These are phyloP conservation scores for Catocala sponsa DNA, from an alignment of 2,888 invertebrate genomes.

Conservation along the genomic window DNA sequence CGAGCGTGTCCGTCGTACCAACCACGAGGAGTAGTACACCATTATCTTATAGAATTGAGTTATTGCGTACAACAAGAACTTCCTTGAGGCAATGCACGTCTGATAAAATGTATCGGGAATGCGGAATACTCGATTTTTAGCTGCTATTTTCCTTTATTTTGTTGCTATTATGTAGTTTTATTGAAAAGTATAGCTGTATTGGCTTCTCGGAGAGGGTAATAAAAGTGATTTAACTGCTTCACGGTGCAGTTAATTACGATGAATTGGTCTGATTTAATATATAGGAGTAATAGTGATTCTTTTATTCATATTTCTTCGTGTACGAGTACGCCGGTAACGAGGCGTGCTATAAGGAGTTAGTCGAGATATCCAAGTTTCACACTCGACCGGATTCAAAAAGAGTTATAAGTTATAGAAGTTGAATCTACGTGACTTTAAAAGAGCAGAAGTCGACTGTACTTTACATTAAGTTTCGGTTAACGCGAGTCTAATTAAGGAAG, in stretches of 20 bases:
- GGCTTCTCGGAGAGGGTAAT: neutral
- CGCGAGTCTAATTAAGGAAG: slow-evolving; percentile 76
- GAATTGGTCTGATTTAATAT: neutral
- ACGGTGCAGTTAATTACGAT: neutral
- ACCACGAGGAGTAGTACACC: slow-evolving; percentile 18
- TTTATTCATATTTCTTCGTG: slow-evolving; percentile 4
- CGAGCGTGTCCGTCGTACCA: slow-evolving; percentile 18
- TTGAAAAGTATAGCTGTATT: neutral
- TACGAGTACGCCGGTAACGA: slow-evolving; percentile 36
- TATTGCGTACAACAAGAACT: slow-evolving; percentile 40
- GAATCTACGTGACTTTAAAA: slow-evolving; percentile 73
- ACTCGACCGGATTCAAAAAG: slow-evolving; percentile 60
- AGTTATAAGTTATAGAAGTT: slow-evolving; percentile 65
- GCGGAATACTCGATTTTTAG: slow-evolving; percentile 18
- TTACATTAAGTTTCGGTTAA: slow-evolving; percentile 77
- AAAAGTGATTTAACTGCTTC: slow-evolving; percentile 1
- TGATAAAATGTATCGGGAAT: slow-evolving; percentile 41
- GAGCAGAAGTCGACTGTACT: slow-evolving; percentile 72
- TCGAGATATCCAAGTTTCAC: slow-evolving; percentile 60
- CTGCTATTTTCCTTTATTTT: slow-evolving; percentile 21
- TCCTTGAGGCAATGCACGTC: slow-evolving; percentile 31
- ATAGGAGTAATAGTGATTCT: neutral
- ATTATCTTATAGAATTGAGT: slow-evolving; percentile 20
- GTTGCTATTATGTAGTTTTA: slow-evolving; percentile 17
- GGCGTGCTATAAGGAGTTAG: slow-evolving; percentile 50